Percentiles rank a stretch among this genome's conserved stretches.
phyloP scores from a whole-genome alignment of 2,797 vertebrate genomes.

The Pelodytes ibericus region DNA sequence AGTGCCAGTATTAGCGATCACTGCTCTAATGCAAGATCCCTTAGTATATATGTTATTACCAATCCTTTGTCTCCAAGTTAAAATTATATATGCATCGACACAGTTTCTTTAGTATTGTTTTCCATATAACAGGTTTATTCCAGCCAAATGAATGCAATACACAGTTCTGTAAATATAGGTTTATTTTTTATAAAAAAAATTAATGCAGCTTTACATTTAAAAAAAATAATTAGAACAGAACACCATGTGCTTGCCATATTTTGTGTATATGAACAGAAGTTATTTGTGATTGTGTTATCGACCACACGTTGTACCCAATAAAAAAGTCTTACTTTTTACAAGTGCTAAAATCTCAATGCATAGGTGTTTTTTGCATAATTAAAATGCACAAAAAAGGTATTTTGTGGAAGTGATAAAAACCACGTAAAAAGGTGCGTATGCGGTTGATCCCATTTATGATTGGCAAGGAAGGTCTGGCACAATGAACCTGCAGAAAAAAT shows the following conservation, averaged over 20 bases:
- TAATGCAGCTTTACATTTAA: slow-evolving; percentile 10
- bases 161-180: neutral
- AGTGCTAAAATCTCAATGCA: slow-evolving; percentile 41
- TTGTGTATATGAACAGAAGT: neutral
- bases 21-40: too few relatives aligned
- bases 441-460: too few relatives aligned
- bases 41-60: too few relatives aligned
- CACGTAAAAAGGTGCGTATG: too few relatives aligned
- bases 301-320: neutral
- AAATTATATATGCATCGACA: too few relatives aligned
- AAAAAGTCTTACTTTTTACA: slow-evolving; percentile 41
- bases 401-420: neutral
- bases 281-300: too few relatives aligned
- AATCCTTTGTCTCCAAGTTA: too few relatives aligned
- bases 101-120: too few relatives aligned
- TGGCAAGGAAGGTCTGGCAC: neutral
- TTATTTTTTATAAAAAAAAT: slow-evolving; percentile 41
- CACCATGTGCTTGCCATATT: slow-evolving; percentile 24
- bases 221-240: neutral
- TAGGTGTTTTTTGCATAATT: slow-evolving; percentile 27
- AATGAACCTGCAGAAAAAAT: slow-evolving; percentile 21
- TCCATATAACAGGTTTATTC: too few relatives aligned
- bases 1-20: too few relatives aligned
- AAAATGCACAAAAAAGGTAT: slow-evolving; percentile 19
- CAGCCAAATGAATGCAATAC: too few relatives aligned